A percentile compares a stretch with the other conserved stretches of the same genome.
phyloP scores from a whole-genome alignment of 2,113 vertebrate genomes.

The Poeciliopsis prolifica region DNA sequence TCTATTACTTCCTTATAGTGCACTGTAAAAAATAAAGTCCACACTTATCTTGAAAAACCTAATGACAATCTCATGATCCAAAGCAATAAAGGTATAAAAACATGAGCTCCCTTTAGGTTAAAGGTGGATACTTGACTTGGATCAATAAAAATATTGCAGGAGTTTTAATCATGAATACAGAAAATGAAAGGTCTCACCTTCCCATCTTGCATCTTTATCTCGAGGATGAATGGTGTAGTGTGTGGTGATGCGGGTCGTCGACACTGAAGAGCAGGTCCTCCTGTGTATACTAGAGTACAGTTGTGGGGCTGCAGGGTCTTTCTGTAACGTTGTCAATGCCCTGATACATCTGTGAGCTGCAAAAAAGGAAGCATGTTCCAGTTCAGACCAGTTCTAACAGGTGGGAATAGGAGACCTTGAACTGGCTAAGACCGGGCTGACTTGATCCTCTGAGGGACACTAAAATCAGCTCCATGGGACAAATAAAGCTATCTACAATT shows the following conservation, averaged over 20 bases:
- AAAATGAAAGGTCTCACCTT: constrained; percentile 79
- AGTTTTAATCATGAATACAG: not conserved
- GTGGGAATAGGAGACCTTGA: not conserved
- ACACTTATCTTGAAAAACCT: not conserved
- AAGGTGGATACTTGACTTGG: not conserved
- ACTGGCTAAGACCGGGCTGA: not conserved
- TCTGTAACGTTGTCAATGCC: constrained; percentile 78
- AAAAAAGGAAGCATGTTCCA: constrained; percentile 17
- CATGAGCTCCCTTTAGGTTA: not conserved
- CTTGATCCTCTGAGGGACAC: not conserved
- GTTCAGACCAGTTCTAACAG: constrained; percentile 16
- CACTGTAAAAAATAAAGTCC: not conserved
- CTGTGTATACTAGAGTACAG: constrained; percentile 66
- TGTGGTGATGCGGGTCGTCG: constrained; percentile 88
- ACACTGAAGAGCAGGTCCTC: constrained; percentile 76
- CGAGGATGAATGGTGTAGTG: constrained; percentile 91
- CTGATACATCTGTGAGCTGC: constrained; percentile 84
- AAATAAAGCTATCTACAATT: not conserved
- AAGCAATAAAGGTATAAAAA: not conserved
- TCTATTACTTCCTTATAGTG: not conserved
- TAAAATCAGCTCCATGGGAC: not conserved
- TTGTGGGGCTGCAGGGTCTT: constrained; percentile 69
- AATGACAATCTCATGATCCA: not conserved
- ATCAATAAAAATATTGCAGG: not conserved
- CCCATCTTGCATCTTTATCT: constrained; percentile 94